Conservation (phyloP, 2,888 invertebrate genomes). For the Ochropacha duplaris region DNA sequence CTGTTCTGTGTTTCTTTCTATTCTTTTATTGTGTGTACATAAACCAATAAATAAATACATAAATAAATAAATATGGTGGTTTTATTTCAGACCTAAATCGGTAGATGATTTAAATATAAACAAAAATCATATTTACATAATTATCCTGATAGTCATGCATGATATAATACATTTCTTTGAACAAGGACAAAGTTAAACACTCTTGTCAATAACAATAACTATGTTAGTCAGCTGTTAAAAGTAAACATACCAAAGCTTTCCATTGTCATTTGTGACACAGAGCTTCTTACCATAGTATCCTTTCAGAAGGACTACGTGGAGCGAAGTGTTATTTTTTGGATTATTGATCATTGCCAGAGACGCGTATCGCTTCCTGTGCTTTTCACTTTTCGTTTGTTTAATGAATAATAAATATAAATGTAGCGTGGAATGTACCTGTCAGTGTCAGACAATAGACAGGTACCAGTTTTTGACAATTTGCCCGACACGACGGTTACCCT, state of each 20-base stretch:
- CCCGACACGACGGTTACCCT: constrained; percentile 36
- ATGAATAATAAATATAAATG: constrained; percentile 39
- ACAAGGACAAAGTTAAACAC: constrained; percentile 1
- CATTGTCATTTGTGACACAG: constrained; percentile 9
- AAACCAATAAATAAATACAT: too few species aligned
- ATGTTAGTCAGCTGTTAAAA: constrained; percentile 1
- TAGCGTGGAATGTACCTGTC: constrained; percentile 53
- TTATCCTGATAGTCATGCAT: too few species aligned
- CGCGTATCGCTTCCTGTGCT: constrained; percentile 67
- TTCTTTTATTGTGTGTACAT: too few species aligned
- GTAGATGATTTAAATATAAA: too few species aligned
- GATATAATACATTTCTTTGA: too few species aligned
- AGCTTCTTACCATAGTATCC: constrained; percentile 24
- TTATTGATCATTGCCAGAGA: constrained; percentile 52
- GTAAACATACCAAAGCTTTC: constrained; percentile 5
- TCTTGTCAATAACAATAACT: neutral
- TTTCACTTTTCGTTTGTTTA: constrained; percentile 54
- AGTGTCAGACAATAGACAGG: constrained; percentile 59
- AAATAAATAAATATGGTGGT: too few species aligned
- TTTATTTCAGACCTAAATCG: too few species aligned
- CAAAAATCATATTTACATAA: too few species aligned
- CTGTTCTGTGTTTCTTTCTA: too few species aligned
- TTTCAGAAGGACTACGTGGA: constrained; percentile 48
- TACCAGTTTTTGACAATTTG: constrained; percentile 50
- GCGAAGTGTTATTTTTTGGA: constrained; percentile 51